Evolutionary conservation across 2,888 invertebrate genomes (phyloP).

Genomic region (Agrotis exclamationis): DNA sequence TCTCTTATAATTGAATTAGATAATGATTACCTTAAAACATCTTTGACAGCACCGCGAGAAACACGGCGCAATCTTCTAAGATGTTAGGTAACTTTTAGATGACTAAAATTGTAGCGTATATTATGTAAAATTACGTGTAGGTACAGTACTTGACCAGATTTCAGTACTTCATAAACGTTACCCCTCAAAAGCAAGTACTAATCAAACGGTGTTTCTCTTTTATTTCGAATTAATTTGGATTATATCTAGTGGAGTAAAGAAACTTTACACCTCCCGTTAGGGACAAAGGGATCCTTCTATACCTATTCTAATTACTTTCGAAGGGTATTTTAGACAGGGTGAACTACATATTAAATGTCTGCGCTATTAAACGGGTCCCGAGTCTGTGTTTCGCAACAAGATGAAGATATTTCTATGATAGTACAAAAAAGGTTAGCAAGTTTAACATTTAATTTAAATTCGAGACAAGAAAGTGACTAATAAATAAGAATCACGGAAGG

Average conservation of each 20-base stretch:
- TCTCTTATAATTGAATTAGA: conserved; percentile 52
- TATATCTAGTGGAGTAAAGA: conserved; percentile 64
- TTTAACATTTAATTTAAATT: conserved; percentile 26
- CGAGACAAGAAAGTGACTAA: conserved; percentile 36
- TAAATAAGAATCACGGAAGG: conserved; percentile 31
- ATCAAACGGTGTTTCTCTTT: conserved; percentile 44
- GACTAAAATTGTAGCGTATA: conserved; percentile 38
- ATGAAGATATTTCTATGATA: conserved; percentile 23
- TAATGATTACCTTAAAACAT: conserved; percentile 50
- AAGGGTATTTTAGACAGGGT: conserved; percentile 62
- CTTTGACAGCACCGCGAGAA: conserved; percentile 8
- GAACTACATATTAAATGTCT: conserved; percentile 61
- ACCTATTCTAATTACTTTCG: conserved; percentile 66
- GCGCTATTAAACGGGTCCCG: conserved; percentile 39
- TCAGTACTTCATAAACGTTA: conserved; percentile 1
- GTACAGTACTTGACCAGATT: conserved; percentile 26
- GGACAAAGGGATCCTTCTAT: conserved; percentile 59
- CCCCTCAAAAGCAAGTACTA: conserved; percentile 29
- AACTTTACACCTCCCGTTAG: conserved; percentile 48
- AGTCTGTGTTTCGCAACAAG: conserved; percentile 56
- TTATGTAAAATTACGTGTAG: conserved; percentile 44
- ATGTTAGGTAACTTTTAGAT: conserved; percentile 38
- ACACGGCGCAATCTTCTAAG: background rate
- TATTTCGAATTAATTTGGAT: conserved; percentile 63
- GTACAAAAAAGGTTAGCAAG: conserved; percentile 5